Evolutionary conservation across 1,140 invertebrate genomes (phyloP), one percentile per base, ranked within the genome.

Genomic region (Aporrectodea caliginosa): DNA sequence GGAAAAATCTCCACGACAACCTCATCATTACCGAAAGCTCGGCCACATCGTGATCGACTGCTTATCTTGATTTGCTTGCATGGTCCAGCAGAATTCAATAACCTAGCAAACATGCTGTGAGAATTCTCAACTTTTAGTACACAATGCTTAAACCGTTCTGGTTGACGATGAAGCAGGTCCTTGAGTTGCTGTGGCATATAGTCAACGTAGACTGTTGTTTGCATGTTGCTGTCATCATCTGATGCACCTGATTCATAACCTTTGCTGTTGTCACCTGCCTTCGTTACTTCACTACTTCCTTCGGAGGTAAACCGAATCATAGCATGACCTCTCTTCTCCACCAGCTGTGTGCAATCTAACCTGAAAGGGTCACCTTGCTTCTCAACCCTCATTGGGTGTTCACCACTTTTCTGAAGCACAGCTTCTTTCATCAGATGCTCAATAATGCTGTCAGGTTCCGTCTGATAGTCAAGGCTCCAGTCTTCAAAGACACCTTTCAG

Each of bases 1-100:
- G 69, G 68, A 2, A 84, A 32, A 1, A 86, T 73, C 76, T 85
- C 83, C 33, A 86, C 83, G 1, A 86, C 82, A 16, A 86, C 85
- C 71, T 83, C 81, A 80, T 86, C 85, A 43, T 77, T 79, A 72
- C 84, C 70, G 35, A 85, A 83, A 35, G 85, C 84, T 74, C 82
- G 82, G n/a, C 85, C 85, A 73, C 85, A 82, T 33, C 78, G 71
- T 29, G 79, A 68, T 43, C 81, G 74, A 73, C 82, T 83, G 34
- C 78, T 78, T 2, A 86, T 82, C 22, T 82, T 79, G 16, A 85
- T 81, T 58, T 82, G 76, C 35, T 76, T 79, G 68, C 74, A 69
- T 27, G 58, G 76, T 58, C 31, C 58, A 12, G n/a, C 68, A 16
- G 69, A 69, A 29, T 81, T 80, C 12, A 80, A 29, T 6, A 82